Conservation (phyloP, 2,888 invertebrate species). For the Ornithoptera alexandrae region DNA sequence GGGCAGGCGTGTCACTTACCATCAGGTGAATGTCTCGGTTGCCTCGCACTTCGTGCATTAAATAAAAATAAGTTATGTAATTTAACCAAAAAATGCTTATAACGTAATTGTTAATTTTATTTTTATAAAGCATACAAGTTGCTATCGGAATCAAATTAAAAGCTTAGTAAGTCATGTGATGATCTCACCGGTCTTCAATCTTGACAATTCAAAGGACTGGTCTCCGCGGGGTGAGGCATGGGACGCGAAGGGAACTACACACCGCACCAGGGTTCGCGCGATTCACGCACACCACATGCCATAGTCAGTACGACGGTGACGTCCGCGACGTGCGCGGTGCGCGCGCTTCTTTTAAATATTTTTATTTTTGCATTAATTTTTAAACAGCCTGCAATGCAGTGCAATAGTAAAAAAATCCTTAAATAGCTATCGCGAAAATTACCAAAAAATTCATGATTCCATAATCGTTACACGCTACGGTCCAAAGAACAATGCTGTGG, state of each 20-base stretch:
- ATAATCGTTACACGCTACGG: constrained; percentile 63
- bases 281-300: constrained; percentile 61
- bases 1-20: too few relatives aligned
- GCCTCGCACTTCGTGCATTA: too few relatives aligned
- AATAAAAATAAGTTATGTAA: too few relatives aligned
- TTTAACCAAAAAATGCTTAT: too few relatives aligned
- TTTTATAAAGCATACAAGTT: constrained; percentile 35
- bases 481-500: constrained; percentile 80
- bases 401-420: constrained; percentile 41
- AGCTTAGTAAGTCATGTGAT: constrained; percentile 58
- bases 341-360: constrained; percentile 55
- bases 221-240: constrained; percentile 56
- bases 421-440: constrained; percentile 52
- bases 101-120: too few relatives aligned
- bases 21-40: too few relatives aligned
- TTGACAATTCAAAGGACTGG: constrained; percentile 79
- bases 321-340: constrained; percentile 73
- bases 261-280: constrained; percentile 62
- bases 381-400: constrained; percentile 63
- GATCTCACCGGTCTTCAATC: constrained; percentile 77
- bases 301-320: constrained; percentile 61
- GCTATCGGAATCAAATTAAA: constrained; percentile 58
- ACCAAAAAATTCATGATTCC: constrained; percentile 34
- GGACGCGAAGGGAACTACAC: constrained; percentile 49
- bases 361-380: constrained; percentile 56